Conservation (phyloP, 2,797 vertebrate genomes). For the Pantherophis vulpinus region DNA sequence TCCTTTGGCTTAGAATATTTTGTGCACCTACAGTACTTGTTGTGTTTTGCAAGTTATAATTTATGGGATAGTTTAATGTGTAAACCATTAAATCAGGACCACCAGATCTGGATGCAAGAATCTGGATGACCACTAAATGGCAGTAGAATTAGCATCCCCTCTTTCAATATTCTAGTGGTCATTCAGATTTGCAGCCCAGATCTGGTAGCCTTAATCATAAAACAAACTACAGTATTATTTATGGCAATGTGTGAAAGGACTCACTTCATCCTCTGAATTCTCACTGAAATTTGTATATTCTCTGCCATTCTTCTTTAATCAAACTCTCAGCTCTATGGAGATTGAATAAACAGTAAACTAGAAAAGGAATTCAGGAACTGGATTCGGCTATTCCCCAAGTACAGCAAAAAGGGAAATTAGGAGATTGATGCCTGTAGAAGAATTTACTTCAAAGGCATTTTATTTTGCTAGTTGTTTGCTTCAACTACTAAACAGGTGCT, state of each 20-base stretch:
- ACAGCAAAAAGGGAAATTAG: neutral
- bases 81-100: neutral
- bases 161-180: neutral
- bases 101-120: neutral
- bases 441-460: neutral
- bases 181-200: neutral
- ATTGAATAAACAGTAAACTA: neutral
- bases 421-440: neutral
- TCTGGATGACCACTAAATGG: neutral
- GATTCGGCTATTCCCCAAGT: neutral
- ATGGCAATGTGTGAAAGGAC: neutral
- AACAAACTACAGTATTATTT: too few relatives aligned
- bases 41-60: neutral
- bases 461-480: slow-evolving; percentile 24
- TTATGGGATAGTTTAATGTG: neutral
- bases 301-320: neutral
- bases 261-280: neutral
- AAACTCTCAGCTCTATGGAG: neutral
- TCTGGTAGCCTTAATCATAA: neutral
- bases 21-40: neutral
- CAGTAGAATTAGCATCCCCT: neutral
- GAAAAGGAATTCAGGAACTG: slow-evolving; percentile 9
- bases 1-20: neutral
- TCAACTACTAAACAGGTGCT: slow-evolving; percentile 51
- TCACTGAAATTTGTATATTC: neutral